These are phyloP conservation scores for Tympanoctomys barrerae DNA, from an alignment of 2,797 vertebrate genomes.

Conservation along the genomic window DNA sequence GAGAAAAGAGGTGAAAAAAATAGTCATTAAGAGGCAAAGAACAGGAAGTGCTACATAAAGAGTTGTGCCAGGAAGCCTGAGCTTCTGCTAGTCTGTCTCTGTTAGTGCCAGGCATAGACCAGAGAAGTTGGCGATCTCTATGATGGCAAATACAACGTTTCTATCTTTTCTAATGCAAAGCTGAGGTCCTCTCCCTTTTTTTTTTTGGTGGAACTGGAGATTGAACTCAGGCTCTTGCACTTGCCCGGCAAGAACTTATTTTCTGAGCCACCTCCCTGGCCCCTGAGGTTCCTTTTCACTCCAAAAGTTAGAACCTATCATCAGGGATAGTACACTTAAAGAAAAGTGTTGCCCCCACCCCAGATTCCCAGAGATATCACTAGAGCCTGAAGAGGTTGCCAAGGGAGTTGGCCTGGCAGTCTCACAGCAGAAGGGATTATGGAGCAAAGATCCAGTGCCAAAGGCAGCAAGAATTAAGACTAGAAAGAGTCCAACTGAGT, in stretches of 20 bases:
- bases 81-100: conserved; percentile 9
- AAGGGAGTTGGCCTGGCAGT: conserved; percentile 61
- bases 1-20: not conserved
- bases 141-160: conserved; percentile 28
- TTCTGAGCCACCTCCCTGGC: too few relatives aligned
- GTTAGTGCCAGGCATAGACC: not conserved
- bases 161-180: not conserved
- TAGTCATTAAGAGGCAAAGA: conserved; percentile 49
- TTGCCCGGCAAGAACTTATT: too few relatives aligned
- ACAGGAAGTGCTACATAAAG: conserved; percentile 24
- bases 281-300: conserved; percentile 27
- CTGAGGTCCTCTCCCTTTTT: not conserved
- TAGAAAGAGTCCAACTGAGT: not conserved
- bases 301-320: conserved; percentile 52
- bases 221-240: too few relatives aligned
- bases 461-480: conserved; percentile 59
- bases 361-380: conserved; percentile 62
- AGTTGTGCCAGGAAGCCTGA: not conserved
- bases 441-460: conserved; percentile 58
- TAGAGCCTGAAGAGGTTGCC: conserved; percentile 63
- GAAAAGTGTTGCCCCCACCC: conserved; percentile 47
- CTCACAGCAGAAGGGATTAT: conserved; percentile 55
- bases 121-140: not conserved
- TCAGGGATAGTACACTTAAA: conserved; percentile 26
- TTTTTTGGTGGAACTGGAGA: too few relatives aligned